These are phyloP conservation scores for Caprella mutica DNA, from an alignment of 2,888 invertebrate species.

Conservation along the genomic window DNA sequence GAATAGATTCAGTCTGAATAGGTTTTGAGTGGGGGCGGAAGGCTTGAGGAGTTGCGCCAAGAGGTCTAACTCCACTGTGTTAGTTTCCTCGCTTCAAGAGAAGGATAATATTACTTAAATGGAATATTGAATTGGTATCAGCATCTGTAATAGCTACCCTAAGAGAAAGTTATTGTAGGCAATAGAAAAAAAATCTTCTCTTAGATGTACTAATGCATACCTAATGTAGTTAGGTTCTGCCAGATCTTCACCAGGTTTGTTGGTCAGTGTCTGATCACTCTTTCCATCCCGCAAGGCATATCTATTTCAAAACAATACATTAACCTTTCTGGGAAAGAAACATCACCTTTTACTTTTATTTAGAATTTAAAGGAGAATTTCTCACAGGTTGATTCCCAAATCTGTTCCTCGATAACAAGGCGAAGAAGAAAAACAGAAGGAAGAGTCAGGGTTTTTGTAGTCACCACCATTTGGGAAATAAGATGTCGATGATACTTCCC, in stretches of 20 bases:
- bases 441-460: slow-evolving; percentile 7
- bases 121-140: neutral
- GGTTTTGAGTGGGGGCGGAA: slow-evolving; percentile 4
- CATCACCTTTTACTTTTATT: no score
- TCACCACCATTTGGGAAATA: slow-evolving; percentile 14
- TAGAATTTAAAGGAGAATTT: neutral
- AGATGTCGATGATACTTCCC: slow-evolving; percentile 10
- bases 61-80: slow-evolving; percentile 21
- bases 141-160: neutral
- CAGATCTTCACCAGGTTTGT: neutral
- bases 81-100: neutral
- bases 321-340: no score
- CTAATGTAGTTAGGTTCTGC: slow-evolving; percentile 2
- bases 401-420: slow-evolving; percentile 11
- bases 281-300: neutral
- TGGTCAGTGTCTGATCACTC: neutral
- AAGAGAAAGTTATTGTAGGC: neutral
- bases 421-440: slow-evolving; percentile 12
- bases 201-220: neutral
- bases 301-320: no score
- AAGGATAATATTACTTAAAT: neutral
- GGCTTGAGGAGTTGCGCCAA: slow-evolving; percentile 22
- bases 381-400: slow-evolving; percentile 25
- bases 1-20: slow-evolving; percentile 24
- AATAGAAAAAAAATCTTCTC: neutral